Evolutionary conservation across 2,888 invertebrate genomes (phyloP), one percentile per base, ranked within the genome.

Genomic region (Cantharis nigra): DNA sequence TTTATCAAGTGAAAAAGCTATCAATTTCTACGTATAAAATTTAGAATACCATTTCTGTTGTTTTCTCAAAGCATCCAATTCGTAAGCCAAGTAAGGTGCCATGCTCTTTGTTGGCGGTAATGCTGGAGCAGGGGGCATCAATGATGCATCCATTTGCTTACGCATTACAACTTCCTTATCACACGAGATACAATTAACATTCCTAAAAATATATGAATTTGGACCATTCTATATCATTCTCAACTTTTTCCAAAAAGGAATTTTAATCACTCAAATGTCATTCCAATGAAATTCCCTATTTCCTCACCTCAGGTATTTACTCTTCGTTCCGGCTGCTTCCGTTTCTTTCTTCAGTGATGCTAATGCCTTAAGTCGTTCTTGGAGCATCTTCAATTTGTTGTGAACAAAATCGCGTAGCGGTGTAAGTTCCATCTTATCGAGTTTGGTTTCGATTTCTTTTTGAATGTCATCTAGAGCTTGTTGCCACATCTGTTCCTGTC

Each of bases 151-250:
- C 63, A 92, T 89, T 14, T 92, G 90, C 85, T 90, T 91, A 20
- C 89, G 88, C 95, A 95, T 95, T 3, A 94, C 91, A 1, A 93
- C 94, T 26, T 93, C 91, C 49, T 93, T 93, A 83, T 95, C 94
- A 83, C 95, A 95, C 0, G 95, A 94, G 83, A 95, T 91, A 84
- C 95, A 95, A 81, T 94, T 93, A 14, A 95, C 91, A 81, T 94
- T 92, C 82, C 93, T n/a, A n/a, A n/a, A n/a, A n/a, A n/a, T n/a
- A n/a, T n/a, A n/a, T n/a, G n/a, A n/a, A n/a, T n/a, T n/a, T n/a
- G n/a, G n/a, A n/a, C n/a, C n/a, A n/a, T n/a, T n/a, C n/a, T n/a
- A n/a, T n/a, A n/a, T n/a, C n/a, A n/a, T n/a, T n/a, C n/a, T n/a
- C n/a, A n/a, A n/a, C n/a, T n/a, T n/a, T n/a, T n/a, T n/a, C n/a